Evolutionary conservation across 2,888 invertebrate species (phyloP), one percentile per base, ranked within the genome.

Genomic region (Trichogramma evanescens): DNA sequence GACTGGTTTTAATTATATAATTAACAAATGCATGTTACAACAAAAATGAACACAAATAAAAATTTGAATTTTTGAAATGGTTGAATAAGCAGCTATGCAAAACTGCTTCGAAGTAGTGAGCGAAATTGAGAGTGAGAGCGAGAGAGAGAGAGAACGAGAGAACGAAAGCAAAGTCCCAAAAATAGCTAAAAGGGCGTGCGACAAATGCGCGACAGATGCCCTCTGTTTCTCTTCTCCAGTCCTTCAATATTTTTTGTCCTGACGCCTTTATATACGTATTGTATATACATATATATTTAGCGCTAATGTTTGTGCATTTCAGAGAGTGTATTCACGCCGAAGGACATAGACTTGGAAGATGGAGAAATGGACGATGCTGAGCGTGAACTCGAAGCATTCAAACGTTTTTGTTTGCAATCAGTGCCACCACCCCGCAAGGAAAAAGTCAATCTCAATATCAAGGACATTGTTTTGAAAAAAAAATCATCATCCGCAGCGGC

Each of bases 351-450:
- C 76, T 82, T 89, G 64, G 89, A 91, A 75, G 84, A 89, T 66
- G 89, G 88, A 13, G 85, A 88, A 48, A 82, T 92, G 72, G 91
- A 92, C 73, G 88, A 87, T 59, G 86, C 87, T 45, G 92, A 92
- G 71, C 80, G 89, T 3, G 93, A 93, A 74, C 82, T 92, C 66
- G 93, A 93, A 74, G 89, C 89, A 2, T 91, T 93, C 79, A 93
- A 94, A 77, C 84, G 91, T 26, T 92, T 91, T 78, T 91, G 91
- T 68, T 87, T 89, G 72, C 90, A 90, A 75, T 91, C 91, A 65
- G 87, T 91, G 65, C 88, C 90, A 56, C 86, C 88, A 0, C 86
- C 87, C 65, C 84, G 87, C 68, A 88, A 89, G 73, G 89, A 89
- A 65, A 88, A 88, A 78, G 87, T 88, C 69, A 87, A 89, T 76